Base-by-base conservation (phyloP, 2,113 vertebrate genomes). In the Odobenus rosmarus region DNA sequence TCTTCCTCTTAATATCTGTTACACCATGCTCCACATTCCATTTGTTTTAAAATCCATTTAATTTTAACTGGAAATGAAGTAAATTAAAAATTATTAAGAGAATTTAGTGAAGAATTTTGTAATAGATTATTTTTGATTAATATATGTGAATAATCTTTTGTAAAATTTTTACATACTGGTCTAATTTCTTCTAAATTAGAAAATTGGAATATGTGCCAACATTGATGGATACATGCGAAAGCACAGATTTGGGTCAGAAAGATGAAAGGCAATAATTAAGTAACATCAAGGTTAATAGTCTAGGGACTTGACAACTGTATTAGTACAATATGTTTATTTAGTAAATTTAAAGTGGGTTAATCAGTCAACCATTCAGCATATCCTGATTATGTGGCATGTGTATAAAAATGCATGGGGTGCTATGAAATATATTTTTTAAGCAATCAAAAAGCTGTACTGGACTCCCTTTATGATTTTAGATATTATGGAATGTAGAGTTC, bases 151-250 rank as follows among this genome's bases (percentile, higher is more conserved):
- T 92, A 23, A 84, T 82, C 13, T 71, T 95, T 84, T 84, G 16
- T 64, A 67, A 84, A 88, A 42, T 11, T 33, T 90, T 88, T 53
- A 71, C 39, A 49, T 79, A 14, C 11, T 83, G 12, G 53, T 92
- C 94, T 69, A 84, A 49, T 87, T 95, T 92, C 23, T 93, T 88
- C 28, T 94, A 93, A 94, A 84, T 67, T 77, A 49, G 55, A 76
- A 77, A 83, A 46, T 64, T 81, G 14, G 9, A 91, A 76, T 49
- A 18, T 85, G 19, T 42, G 15, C 57, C 28, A 62, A 59, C 19
- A 26, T 59, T 76, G 39, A 1, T 69, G 84, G 19, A 39, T 92
- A 67, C 62, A 6, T 90, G 26, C 11, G 42, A 62, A 97, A 91
- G 42, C 33, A 81, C 5, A 87, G 31, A 77, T 88, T 94, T 74